Evolutionary conservation across 2,888 invertebrate species (phyloP).

Genomic region (Leptura quadrifasciata): DNA sequence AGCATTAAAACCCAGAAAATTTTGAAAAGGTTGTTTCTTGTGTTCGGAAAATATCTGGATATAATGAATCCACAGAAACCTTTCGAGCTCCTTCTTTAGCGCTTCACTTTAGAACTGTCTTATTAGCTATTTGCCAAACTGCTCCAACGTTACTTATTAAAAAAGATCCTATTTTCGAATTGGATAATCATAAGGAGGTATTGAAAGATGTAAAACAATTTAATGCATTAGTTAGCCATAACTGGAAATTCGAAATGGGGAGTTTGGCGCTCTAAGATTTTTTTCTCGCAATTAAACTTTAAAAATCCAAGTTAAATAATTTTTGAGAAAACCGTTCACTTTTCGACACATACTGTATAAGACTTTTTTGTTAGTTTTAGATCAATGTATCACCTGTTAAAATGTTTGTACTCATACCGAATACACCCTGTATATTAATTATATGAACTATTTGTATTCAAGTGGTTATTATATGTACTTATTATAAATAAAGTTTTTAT

Average conservation of each 20-base stretch:
- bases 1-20: constrained; percentile 23
- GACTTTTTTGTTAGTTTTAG: no score
- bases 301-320: no score
- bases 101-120: constrained; percentile 45
- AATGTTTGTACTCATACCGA: no score
- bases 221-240: background rate
- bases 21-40: background rate
- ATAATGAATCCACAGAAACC: constrained; percentile 8
- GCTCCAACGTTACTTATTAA: background rate
- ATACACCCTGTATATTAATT: no score
- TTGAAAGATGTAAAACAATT: background rate
- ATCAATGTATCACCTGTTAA: no score
- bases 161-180: background rate
- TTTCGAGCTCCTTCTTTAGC: constrained; percentile 51
- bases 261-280: constrained; percentile 52
- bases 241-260: constrained; percentile 44
- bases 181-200: background rate
- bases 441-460: no score
- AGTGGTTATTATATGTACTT: no score
- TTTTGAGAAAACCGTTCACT: no score
- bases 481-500: no score
- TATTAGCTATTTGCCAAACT: background rate
- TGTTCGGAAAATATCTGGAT: background rate
- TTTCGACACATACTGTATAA: no score
- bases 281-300: no score